These are phyloP conservation scores for Junonia oenone DNA, from an alignment of 2,888 invertebrate species.

Conservation along the genomic window DNA sequence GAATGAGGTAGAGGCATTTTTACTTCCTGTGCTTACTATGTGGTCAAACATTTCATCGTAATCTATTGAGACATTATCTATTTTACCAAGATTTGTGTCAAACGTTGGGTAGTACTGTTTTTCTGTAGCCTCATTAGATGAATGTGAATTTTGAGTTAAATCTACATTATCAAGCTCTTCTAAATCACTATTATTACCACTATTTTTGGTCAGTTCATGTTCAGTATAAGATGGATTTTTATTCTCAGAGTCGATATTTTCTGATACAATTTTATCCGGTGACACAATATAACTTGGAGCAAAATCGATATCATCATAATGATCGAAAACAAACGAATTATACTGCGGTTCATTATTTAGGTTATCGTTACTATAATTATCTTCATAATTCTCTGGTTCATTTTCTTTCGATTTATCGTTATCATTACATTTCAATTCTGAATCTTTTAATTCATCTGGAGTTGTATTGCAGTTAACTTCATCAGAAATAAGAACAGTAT, in stretches of 20 bases:
- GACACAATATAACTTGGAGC: background rate
- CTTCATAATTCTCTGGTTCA: background rate
- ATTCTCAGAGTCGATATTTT: background rate
- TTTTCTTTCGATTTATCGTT: background rate
- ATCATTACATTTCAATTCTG: background rate
- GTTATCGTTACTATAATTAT: background rate
- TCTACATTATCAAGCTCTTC: constrained; percentile 39
- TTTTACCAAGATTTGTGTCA: constrained; percentile 39
- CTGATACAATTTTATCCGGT: background rate
- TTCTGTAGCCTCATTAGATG: constrained; percentile 29
- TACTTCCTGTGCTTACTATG: constrained; percentile 7
- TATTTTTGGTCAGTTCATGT: background rate
- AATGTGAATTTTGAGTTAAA: constrained; percentile 50
- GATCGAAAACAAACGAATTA: background rate
- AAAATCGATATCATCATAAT: background rate
- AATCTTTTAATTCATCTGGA: background rate
- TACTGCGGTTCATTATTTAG: background rate
- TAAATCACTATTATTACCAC: background rate
- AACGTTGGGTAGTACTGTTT: background rate
- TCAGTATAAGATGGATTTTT: constrained; percentile 3
- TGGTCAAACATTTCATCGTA: constrained; percentile 53
- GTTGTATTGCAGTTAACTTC: constrained; percentile 12
- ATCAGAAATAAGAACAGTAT: constrained; percentile 39
- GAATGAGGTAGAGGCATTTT: background rate
- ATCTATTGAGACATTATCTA: constrained; percentile 55